Evolutionary conservation across 2,797 vertebrate species (phyloP).

Genomic region (Sandelia bainsii): DNA sequence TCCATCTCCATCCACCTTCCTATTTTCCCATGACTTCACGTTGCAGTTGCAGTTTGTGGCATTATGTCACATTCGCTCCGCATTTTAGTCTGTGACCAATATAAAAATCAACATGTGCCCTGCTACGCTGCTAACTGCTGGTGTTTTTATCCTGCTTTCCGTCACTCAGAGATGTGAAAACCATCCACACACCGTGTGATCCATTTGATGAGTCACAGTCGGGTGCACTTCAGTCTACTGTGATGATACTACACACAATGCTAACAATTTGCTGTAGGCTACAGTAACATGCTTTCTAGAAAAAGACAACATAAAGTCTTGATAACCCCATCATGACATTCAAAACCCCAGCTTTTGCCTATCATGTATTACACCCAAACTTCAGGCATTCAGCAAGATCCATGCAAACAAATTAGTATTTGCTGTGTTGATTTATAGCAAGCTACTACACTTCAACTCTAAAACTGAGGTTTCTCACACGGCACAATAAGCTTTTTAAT

Average conservation of each 20-base stretch:
- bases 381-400: too few species aligned
- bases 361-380: too few species aligned
- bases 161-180: background rate
- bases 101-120: background rate
- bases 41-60: background rate
- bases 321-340: too few species aligned
- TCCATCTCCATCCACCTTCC: conserved; percentile 4
- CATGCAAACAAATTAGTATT: background rate
- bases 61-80: background rate
- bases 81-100: background rate
- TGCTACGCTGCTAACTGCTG: too few species aligned
- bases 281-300: background rate
- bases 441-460: background rate
- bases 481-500: background rate
- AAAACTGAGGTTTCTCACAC: background rate
- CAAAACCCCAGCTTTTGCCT: too few species aligned
- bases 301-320: background rate
- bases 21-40: conserved; percentile 49
- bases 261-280: background rate
- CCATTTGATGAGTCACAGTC: background rate
- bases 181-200: background rate
- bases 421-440: background rate
- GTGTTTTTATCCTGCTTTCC: background rate
- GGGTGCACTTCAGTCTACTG: background rate
- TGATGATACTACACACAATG: conserved; percentile 7